Percentiles rank a stretch among this genome's conserved stretches.
Evolutionary conservation across 2,113 vertebrate genomes (phyloP).

Genomic region (Campylomormyrus tamandua): DNA sequence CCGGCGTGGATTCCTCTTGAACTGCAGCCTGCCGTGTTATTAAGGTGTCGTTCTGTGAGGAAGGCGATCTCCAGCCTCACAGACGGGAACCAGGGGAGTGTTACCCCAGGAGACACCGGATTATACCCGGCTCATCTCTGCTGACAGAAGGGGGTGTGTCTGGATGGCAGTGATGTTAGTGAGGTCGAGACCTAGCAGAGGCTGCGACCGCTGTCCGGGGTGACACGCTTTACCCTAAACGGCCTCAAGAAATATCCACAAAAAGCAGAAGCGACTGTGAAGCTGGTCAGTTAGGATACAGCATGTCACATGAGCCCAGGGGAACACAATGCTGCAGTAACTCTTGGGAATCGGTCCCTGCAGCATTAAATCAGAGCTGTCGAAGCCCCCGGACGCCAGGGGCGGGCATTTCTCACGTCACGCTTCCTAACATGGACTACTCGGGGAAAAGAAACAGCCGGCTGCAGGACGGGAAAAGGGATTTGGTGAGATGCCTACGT

Average conservation of each 20-base stretch:
- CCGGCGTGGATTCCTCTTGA: neutral
- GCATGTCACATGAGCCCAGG: neutral
- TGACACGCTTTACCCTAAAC: neutral
- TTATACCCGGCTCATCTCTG: neutral
- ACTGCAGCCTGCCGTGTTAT: neutral
- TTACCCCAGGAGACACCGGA: neutral
- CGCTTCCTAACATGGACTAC: neutral
- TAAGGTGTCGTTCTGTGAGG: neutral
- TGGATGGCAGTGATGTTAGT: neutral
- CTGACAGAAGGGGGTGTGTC: neutral
- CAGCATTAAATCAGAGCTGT: neutral
- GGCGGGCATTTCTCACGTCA: neutral
- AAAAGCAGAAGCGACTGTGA: neutral
- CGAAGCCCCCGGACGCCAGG: neutral
- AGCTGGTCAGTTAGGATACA: neutral
- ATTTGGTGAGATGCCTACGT: neutral
- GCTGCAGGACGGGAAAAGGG: neutral
- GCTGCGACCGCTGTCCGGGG: neutral
- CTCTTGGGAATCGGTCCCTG: neutral
- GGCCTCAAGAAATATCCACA: neutral
- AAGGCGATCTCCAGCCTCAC: neutral
- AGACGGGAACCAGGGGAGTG: neutral
- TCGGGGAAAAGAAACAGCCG: neutral
- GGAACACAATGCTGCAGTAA: neutral
- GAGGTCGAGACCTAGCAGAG: neutral